Base-by-base conservation (phyloP, 2,888 invertebrate species). In the Gandaritis pyraliata region DNA sequence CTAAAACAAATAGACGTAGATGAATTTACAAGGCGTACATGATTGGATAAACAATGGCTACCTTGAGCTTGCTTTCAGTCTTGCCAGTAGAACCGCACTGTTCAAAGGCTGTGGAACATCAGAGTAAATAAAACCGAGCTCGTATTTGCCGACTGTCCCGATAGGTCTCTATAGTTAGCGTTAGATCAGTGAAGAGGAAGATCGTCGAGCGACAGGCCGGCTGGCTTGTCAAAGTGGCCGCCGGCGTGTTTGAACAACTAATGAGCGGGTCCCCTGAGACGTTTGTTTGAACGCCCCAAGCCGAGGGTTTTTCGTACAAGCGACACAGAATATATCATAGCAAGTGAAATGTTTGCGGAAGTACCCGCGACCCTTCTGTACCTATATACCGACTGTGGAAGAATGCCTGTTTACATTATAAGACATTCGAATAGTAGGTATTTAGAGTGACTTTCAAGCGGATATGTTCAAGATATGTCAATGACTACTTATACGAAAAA, bases 191-290 rank as follows among this genome's bases (percentile, higher is more conserved):
- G 83, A 82, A 86, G 88, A 87, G 88, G 88, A 88, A 88, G 86
- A 85, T 81, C 75, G 82, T 78, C 73, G 75, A 71, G 78, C 74
- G 71, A 69, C 79, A 79, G 80, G 72, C 75, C 73, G 77, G 75
- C 73, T 74, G 76, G 76, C 81, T 82, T 87, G 87, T 86, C 89
- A 90, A 91, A 91, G 90, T 90, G 91, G 91, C 90, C 88, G 88
- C 86, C 84, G 85, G 88, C 83, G 76, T 91, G 87, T 92, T 91
- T 92, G 91, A 82, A 86, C 91, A 87, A 91, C 87, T 92, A 92
- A 92, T 92, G 91, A 91, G 90, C 85, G 88, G 85, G 74, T 86
- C 90, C 90, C 91, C 76, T 80, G 90, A 91, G 91, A 90, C 86
- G 68, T 71, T 77, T 90, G 89, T 91, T 90, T 90, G 83, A 84